Base-by-base conservation (phyloP, 2,113 vertebrate genomes). In the Engystomops pustulosus region DNA sequence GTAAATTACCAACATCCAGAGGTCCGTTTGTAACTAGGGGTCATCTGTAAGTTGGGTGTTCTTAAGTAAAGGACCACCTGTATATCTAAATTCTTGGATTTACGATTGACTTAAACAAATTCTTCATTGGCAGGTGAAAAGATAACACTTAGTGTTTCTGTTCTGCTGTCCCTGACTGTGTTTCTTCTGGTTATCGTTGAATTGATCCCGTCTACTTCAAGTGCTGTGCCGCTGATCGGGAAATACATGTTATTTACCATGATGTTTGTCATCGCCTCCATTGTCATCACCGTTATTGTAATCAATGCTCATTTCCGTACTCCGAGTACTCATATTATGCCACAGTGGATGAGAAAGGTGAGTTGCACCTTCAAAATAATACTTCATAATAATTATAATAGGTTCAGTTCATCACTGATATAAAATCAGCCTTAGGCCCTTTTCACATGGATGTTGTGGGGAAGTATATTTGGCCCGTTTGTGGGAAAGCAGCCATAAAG, bases 191-290 rank as follows among this genome's bases (percentile, higher is more conserved):
- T 99, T 81, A 99, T 99, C 0, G 98, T 99, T 90, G 98, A 99
- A 92, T 90, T 99, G 82, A 99, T 99, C 88, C 98, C 98, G 0
- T 99, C 98, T 77, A 99, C 98, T 0, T 99, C 98, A 78, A 98
- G 96, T 0, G 97, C 97, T 0, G 98, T 99, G 82, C 98, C 98
- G 0, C 89, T 99, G 86, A 99, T 99, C 0, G 98, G 97, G 85
- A 99, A 98, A 88, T 99, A 99, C 93, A 99, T 99, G 97, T 88
- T 99, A 69, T 99, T 99, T 84, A 99, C 98, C 25, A 99, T 99
- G 98, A 96, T 99, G 79, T 97, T 99, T 0, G 98, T 99, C 91
- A 98, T 98, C 0, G 90, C 96, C 0, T 98, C 98, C 14, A 99
- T 99, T 93, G 95, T 99, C 88, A 97, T 99, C 93, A 99, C 98